Percentiles rank a stretch among this genome's conserved stretches.
Conservation (phyloP, 1,140 invertebrate species). For the Bemisia tabaci region DNA sequence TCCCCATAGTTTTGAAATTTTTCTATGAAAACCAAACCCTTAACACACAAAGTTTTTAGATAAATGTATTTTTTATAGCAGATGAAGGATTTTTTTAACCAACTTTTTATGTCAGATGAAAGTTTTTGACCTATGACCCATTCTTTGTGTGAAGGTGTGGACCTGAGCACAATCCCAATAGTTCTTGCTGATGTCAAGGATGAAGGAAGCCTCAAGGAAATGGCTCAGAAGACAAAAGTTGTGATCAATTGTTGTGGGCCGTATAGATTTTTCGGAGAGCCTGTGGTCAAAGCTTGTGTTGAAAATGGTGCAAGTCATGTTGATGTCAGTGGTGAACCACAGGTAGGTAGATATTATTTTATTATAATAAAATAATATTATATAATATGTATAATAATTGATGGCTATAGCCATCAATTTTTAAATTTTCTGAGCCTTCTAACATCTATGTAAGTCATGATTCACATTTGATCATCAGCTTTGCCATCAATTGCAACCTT, state of each 20-base stretch:
- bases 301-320: constrained; percentile 66
- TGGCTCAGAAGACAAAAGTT: constrained; percentile 58
- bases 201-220: constrained; percentile 50
- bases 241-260: constrained; percentile 81
- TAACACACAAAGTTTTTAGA: background rate
- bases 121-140: constrained; percentile 10
- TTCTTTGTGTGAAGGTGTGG: constrained; percentile 33
- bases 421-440: too few relatives aligned
- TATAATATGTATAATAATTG: too few relatives aligned
- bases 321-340: constrained; percentile 82
- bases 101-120: background rate
- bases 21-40: background rate
- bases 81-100: background rate
- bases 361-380: too few relatives aligned
- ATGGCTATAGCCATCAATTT: too few relatives aligned
- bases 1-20: constrained; percentile 3
- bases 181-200: constrained; percentile 66
- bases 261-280: constrained; percentile 76
- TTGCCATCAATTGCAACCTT: too few relatives aligned
- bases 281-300: constrained; percentile 83
- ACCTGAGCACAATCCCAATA: constrained; percentile 44
- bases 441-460: too few relatives aligned
- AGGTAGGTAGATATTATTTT: constrained; percentile 39
- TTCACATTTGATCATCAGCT: too few relatives aligned
- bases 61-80: constrained; percentile 6